These are phyloP conservation scores for Leptosomus discolor DNA, from an alignment of 2,113 vertebrate genomes.

Conservation along the genomic window DNA sequence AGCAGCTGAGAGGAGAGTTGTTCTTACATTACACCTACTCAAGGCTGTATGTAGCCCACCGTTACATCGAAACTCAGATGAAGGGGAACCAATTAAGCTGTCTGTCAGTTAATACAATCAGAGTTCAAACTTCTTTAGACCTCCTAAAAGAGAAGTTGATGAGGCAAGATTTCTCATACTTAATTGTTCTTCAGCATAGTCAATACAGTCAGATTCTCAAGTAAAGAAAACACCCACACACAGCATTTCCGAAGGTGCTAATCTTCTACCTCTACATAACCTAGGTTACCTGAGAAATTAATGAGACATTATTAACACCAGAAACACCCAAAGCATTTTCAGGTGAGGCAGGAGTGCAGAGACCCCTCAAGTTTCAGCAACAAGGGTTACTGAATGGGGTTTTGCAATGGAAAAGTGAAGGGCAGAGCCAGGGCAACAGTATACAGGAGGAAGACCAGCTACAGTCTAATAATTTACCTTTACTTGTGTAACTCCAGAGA, in stretches of 20 bases:
- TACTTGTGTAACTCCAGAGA: background rate
- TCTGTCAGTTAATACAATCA: background rate
- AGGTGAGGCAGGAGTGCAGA: background rate
- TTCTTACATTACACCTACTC: background rate
- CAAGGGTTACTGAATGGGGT: background rate
- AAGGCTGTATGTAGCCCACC: background rate
- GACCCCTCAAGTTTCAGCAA: background rate
- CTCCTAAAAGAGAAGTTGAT: background rate
- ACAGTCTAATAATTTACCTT: background rate
- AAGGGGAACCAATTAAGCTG: background rate
- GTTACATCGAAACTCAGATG: background rate
- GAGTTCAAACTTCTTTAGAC: background rate
- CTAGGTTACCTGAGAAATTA: background rate
- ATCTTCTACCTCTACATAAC: background rate
- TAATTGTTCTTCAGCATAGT: background rate
- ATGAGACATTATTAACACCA: background rate
- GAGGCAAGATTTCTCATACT: background rate
- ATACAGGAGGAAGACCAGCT: rapidly evolving
- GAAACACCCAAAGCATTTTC: background rate
- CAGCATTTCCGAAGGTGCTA: background rate
- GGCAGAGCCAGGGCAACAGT: background rate
- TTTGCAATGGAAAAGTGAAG: background rate
- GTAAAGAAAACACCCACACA: background rate
- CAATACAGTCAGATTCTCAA: background rate
- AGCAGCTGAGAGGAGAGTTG: background rate